A percentile compares a stretch with the other conserved stretches of the same genome.
Evolutionary conservation across 2,797 vertebrate genomes (phyloP).

Genomic region (Gallirallus australis): DNA sequence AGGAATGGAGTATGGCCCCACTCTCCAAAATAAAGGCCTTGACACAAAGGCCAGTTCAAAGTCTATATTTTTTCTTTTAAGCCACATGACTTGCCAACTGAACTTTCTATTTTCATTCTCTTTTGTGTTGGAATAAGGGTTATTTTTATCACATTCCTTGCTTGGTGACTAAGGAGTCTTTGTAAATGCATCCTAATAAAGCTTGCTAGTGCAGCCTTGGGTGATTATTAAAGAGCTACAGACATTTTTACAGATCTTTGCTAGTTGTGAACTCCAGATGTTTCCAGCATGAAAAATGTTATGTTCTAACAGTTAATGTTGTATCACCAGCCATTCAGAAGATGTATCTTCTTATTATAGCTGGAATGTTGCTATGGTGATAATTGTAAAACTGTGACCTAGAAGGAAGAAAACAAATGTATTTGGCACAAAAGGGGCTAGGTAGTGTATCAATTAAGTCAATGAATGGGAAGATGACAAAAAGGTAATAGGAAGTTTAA

Average conservation of each 20-base stretch:
- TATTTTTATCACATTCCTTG: slow-evolving; percentile 59
- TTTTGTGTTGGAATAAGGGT: slow-evolving; percentile 56
- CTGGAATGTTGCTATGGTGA: slow-evolving; percentile 79
- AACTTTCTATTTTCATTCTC: slow-evolving; percentile 36
- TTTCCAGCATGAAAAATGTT: slow-evolving; percentile 81
- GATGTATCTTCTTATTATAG: slow-evolving; percentile 79
- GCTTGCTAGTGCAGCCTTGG: slow-evolving; percentile 70
- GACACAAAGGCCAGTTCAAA: slow-evolving; percentile 48
- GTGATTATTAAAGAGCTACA: slow-evolving; percentile 73
- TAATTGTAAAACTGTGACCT: slow-evolving; percentile 77
- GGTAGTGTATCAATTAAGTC: slow-evolving; percentile 65
- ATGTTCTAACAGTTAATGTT: slow-evolving; percentile 75
- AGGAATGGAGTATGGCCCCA: slow-evolving; percentile 49
- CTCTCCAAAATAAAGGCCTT: slow-evolving; percentile 57
- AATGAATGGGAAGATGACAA: slow-evolving; percentile 50
- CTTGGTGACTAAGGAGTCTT: slow-evolving; percentile 64
- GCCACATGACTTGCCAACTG: slow-evolving; percentile 53
- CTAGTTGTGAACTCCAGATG: slow-evolving; percentile 78
- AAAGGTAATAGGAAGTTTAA: slow-evolving; percentile 53
- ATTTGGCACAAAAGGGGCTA: slow-evolving; percentile 55
- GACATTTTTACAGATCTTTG: slow-evolving; percentile 76
- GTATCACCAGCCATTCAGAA: slow-evolving; percentile 78
- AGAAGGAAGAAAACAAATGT: slow-evolving; percentile 61
- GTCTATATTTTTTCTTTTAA: background rate
- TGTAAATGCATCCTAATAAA: slow-evolving; percentile 73